These are phyloP conservation scores for Agonopterix subpropinquella DNA, from an alignment of 2,888 invertebrate genomes.

Conservation along the genomic window DNA sequence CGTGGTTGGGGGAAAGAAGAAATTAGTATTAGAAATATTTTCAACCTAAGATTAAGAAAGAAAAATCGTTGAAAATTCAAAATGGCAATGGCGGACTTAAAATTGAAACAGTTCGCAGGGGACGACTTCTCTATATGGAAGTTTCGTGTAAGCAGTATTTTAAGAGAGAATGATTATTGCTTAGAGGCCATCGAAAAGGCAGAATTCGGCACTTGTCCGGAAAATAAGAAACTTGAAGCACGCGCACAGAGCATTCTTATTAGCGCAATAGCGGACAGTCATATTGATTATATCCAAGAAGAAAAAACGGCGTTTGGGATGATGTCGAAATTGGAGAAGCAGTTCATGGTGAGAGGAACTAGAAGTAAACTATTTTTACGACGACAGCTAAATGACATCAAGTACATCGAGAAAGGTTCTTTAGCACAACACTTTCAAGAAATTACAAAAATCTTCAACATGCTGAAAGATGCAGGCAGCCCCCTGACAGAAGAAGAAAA, in stretches of 20 bases:
- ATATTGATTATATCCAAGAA: not conserved
- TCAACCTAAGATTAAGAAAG: too few species aligned
- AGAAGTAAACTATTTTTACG: not conserved
- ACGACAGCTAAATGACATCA: not conserved
- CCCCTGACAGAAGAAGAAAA: constrained; percentile 4
- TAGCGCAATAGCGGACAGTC: not conserved
- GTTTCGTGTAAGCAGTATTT: not conserved
- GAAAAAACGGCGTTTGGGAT: not conserved
- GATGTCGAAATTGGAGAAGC: not conserved
- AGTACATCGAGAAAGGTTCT: not conserved
- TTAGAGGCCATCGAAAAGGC: not conserved
- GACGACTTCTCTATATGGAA: not conserved
- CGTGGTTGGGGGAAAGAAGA: too few species aligned
- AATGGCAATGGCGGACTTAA: too few species aligned
- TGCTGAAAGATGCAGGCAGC: not conserved
- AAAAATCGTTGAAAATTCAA: too few species aligned
- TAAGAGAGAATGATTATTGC: not conserved
- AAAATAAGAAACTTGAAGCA: not conserved
- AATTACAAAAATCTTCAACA: not conserved
- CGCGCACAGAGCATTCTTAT: not conserved
- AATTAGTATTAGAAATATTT: too few species aligned
- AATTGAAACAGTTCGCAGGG: too few species aligned
- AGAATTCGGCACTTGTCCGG: not conserved
- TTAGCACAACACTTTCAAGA: not conserved
- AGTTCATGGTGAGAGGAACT: not conserved